Conservation (phyloP, 2,113 vertebrate genomes). For the Pelvicachromis taeniatus region DNA sequence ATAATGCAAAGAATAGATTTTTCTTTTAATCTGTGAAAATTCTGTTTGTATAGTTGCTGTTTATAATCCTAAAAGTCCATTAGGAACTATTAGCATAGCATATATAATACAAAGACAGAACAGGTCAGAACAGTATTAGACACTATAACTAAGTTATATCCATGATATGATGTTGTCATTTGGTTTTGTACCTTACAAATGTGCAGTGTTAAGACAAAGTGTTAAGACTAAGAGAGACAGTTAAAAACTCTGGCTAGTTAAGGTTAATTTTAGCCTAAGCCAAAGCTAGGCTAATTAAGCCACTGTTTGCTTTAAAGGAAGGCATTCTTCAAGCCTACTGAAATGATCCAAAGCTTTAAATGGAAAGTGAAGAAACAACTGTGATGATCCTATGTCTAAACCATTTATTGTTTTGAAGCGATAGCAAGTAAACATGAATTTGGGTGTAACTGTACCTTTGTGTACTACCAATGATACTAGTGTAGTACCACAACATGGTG, state of each 20-base stretch:
- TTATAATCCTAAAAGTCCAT: not conserved
- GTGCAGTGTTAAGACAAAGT: not conserved
- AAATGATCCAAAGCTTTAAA: not conserved
- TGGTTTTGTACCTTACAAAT: not conserved
- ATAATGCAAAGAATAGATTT: not conserved
- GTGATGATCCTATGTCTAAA: not conserved
- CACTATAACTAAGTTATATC: not conserved
- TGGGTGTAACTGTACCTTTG: not conserved
- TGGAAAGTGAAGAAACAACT: not conserved
- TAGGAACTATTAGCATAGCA: not conserved
- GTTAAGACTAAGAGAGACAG: not conserved
- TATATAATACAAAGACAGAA: not conserved
- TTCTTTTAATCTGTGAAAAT: not conserved
- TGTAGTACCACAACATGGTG: not conserved
- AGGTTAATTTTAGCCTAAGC: not conserved
- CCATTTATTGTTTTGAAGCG: not conserved
- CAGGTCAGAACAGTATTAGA: not conserved
- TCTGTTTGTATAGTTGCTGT: not conserved
- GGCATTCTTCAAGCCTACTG: not conserved
- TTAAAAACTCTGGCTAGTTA: not conserved
- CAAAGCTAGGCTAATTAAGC: not conserved
- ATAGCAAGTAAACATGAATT: not conserved
- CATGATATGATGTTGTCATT: not conserved
- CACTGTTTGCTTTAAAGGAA: not conserved
- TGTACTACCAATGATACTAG: not conserved